These are phyloP conservation scores for Chloebia gouldiae DNA, from an alignment of 2,113 vertebrate genomes.

Conservation along the genomic window DNA sequence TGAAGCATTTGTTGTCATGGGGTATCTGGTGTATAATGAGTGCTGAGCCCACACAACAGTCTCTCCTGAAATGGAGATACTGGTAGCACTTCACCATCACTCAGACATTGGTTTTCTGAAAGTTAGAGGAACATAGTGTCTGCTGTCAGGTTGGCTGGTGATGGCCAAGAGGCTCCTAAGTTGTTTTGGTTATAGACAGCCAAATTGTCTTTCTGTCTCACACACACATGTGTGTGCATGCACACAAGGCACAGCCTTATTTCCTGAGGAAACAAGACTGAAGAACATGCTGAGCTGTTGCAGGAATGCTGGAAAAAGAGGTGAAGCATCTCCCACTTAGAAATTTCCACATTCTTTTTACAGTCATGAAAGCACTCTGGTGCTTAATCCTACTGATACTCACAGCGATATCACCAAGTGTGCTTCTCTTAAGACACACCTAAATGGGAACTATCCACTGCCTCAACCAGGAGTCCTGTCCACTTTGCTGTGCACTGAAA, in stretches of 20 bases:
- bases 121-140: not conserved
- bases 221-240: rapidly evolving
- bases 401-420: not conserved
- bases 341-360: not conserved
- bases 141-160: not conserved
- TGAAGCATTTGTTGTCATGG: not conserved
- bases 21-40: not conserved
- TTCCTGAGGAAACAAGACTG: not conserved
- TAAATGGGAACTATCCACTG: not conserved
- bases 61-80: not conserved
- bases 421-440: not conserved
- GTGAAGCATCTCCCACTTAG: not conserved
- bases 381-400: not conserved
- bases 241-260: not conserved
- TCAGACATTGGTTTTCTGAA: not conserved
- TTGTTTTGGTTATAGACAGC: not conserved
- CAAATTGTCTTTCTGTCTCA: not conserved
- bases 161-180: not conserved
- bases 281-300: not conserved
- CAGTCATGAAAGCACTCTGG: not conserved
- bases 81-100: not conserved
- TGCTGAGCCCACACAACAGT: not conserved
- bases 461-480: not conserved
- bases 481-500: not conserved
- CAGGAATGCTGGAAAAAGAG: not conserved